Evolutionary conservation across 92 coral and sea anemone genomes (phyloP).

Genomic region (Porites evermanni): DNA sequence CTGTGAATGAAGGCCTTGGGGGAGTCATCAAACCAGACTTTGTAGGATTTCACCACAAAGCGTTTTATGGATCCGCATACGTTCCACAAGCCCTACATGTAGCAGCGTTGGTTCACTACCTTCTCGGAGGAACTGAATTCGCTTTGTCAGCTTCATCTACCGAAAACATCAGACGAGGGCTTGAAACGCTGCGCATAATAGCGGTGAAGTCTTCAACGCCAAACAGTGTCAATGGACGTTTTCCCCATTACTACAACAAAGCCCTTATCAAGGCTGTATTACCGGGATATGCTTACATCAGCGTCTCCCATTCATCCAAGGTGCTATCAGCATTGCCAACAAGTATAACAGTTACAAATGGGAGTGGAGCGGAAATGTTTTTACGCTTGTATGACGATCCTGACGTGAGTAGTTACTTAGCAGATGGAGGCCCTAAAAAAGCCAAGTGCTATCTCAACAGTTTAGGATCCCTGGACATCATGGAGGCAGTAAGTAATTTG

Average conservation of each 20-base stretch:
- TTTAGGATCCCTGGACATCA: slow-evolving; percentile 63
- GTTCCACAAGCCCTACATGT: slow-evolving; percentile 70
- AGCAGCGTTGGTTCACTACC: slow-evolving; percentile 64
- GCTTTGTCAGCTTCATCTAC: slow-evolving; percentile 22
- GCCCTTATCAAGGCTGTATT: slow-evolving; percentile 35
- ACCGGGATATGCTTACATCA: slow-evolving; percentile 69
- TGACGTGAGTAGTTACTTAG: slow-evolving; percentile 9
- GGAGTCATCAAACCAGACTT: slow-evolving; percentile 85
- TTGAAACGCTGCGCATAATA: slow-evolving; percentile 55
- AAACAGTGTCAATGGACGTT: slow-evolving; percentile 65
- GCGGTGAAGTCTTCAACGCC: slow-evolving; percentile 75
- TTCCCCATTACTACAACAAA: slow-evolving; percentile 36
- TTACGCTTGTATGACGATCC: slow-evolving; percentile 50
- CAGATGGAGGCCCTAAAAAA: slow-evolving; percentile 31
- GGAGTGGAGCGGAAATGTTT: slow-evolving; percentile 43
- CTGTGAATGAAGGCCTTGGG: slow-evolving; percentile 74
- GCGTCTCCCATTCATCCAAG: slow-evolving; percentile 12
- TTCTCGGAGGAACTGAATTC: slow-evolving; percentile 69
- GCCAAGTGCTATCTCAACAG: slow-evolving; percentile 53
- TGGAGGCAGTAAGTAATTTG: slow-evolving; percentile 18
- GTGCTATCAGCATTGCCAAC: not conserved
- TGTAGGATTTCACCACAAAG: slow-evolving; percentile 74
- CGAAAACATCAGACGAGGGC: slow-evolving; percentile 63
- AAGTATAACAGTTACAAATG: not conserved
- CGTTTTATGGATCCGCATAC: slow-evolving; percentile 61